Percentiles rank a stretch among this genome's conserved stretches.
phyloP scores from a whole-genome alignment of 2,797 vertebrate species.

The Poecilia picta region DNA sequence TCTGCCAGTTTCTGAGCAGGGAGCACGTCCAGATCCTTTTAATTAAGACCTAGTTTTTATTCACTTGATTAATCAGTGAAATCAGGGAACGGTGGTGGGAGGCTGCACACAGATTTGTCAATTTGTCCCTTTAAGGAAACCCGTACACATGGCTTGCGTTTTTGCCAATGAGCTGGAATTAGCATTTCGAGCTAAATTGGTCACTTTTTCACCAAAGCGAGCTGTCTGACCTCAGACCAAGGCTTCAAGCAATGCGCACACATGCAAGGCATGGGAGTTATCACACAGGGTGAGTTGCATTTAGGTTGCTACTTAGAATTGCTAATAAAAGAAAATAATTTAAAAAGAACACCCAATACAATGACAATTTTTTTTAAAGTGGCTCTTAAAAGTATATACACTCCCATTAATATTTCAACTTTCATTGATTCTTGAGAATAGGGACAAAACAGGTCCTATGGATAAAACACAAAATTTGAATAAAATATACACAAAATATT shows the following conservation, averaged over 20 bases:
- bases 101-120: slow-evolving; percentile 81
- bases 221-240: slow-evolving; percentile 76
- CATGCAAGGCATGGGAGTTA: slow-evolving; percentile 33
- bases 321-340: slow-evolving; percentile 3
- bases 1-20: slow-evolving; percentile 73
- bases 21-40: slow-evolving; percentile 79
- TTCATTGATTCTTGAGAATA: too few species aligned
- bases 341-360: slow-evolving; percentile 13
- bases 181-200: slow-evolving; percentile 81
- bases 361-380: background rate
- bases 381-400: background rate
- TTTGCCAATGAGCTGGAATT: slow-evolving; percentile 77
- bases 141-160: slow-evolving; percentile 62
- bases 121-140: slow-evolving; percentile 77
- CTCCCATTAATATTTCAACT: background rate
- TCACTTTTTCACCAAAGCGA: slow-evolving; percentile 79
- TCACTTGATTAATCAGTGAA: slow-evolving; percentile 83
- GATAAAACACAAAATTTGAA: too few species aligned
- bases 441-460: too few species aligned
- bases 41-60: slow-evolving; percentile 83
- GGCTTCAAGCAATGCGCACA: slow-evolving; percentile 59
- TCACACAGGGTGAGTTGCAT: slow-evolving; percentile 21
- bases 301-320: slow-evolving; percentile 11
- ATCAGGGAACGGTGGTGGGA: slow-evolving; percentile 78
- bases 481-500: too few species aligned